Conservation (phyloP, 2,113 vertebrate genomes). For the Uropsilus gracilis region DNA sequence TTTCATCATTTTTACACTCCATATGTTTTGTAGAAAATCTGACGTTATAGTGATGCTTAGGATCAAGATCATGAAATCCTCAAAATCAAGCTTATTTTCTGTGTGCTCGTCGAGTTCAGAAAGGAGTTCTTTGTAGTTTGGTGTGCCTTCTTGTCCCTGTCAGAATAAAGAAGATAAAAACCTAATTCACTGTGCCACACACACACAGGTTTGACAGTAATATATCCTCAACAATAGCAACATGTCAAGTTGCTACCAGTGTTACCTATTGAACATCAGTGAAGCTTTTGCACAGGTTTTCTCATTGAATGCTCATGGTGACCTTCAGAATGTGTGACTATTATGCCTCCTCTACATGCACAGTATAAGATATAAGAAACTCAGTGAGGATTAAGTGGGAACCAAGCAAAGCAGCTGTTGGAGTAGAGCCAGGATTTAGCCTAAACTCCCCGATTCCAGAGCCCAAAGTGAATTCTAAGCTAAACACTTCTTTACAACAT, state of each 20-base stretch:
- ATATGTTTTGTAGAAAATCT: constrained; percentile 85
- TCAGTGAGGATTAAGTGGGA: neutral
- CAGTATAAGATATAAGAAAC: neutral
- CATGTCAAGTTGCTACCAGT: neutral
- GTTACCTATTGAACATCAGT: neutral
- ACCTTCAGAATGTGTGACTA: neutral
- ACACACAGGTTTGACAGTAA: no score
- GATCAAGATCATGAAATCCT: constrained; percentile 88
- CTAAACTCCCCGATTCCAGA: neutral
- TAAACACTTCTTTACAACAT: neutral
- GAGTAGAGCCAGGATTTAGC: neutral
- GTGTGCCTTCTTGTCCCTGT: constrained; percentile 88
- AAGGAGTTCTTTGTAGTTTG: constrained; percentile 86
- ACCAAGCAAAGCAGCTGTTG: neutral
- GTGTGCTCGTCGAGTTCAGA: constrained; percentile 84
- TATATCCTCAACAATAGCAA: neutral
- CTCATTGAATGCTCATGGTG: neutral
- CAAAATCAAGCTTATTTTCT: constrained; percentile 85
- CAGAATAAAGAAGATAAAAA: constrained; percentile 34
- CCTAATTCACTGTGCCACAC: neutral
- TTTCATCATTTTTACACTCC: constrained; percentile 71
- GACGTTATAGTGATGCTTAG: constrained; percentile 86
- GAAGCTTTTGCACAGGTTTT: neutral
- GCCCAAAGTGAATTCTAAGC: neutral
- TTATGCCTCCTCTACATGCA: neutral